Base-by-base conservation (phyloP, 1,140 invertebrate genomes). In the Sycophaga agraensis region DNA sequence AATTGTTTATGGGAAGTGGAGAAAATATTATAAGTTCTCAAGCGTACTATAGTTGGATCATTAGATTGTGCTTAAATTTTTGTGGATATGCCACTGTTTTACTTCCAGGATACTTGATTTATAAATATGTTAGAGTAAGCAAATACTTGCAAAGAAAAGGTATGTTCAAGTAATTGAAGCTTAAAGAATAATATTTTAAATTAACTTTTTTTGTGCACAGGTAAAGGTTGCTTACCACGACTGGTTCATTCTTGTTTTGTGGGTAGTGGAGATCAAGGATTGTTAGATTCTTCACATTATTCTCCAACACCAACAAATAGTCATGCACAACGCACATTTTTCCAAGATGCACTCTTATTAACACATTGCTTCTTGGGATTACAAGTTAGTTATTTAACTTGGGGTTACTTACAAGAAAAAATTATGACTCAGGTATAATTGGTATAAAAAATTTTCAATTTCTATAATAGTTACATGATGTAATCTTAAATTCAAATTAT, bases 321-420 rank as follows among this genome's bases (percentile, higher is more conserved):
- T 63, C 63, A 71, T 49, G 43, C 12, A 4, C 71, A 72, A 61
- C 74, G 82, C 21, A 83, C 82, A 34, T 75, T 79, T 68, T 73
- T 82, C 6, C 81, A 86, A 73, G 84, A 88, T 69, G 78, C 82
- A 6, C 64, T 87, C 39, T 74, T 88, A 26, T 74, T 95, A 1
- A 17, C 86, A 2, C 88, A 93, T 75, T 97, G 95, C 80, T 93
- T 97, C 73, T 73, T 86, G 37, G 95, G 95, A 1, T 83, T 98
- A 1, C 95, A 97, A 86, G 82, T 86, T 2, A 92, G 92, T 45
- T 98, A 96, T 75, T 82, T 98, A 17, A 91, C 91, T 28, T 99
- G 96, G 96, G 96, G 96, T 2, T 83, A 97, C 42, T 79, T 98
- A 46, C 96, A 98, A 79, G 92, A 96, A 80, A 94, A 94, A 83